Percentiles rank a stretch among this genome's conserved stretches.
phyloP scores from a whole-genome alignment of 2,888 invertebrate genomes.

The Drosophila paramelanica region DNA sequence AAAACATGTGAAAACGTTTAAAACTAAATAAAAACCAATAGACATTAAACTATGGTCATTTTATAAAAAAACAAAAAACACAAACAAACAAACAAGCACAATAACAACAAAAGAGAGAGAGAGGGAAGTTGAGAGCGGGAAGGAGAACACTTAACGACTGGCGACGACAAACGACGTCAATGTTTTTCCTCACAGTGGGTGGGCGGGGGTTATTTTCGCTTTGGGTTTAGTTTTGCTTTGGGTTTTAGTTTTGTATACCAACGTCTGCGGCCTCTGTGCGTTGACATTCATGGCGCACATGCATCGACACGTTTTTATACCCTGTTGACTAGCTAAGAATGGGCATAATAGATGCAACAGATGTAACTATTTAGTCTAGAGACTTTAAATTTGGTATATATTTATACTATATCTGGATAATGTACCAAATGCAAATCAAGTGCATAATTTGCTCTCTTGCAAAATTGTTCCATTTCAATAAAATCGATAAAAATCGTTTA shows the following conservation, averaged over 20 bases:
- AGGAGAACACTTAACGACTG: conserved; percentile 14
- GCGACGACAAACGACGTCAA: conserved; percentile 22
- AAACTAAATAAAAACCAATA: conserved; percentile 54
- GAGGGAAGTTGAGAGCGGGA: not conserved
- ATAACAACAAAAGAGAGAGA: conserved; percentile 4
- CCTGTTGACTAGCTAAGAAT: not conserved
- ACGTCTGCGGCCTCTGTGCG: conserved; percentile 27
- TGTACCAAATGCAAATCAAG: too few relatives aligned
- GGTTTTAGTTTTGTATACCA: conserved; percentile 18
- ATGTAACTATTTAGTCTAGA: too few relatives aligned
- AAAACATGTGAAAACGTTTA: conserved; percentile 65
- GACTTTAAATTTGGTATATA: too few relatives aligned
- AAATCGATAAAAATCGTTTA: too few relatives aligned
- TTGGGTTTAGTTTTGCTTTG: conserved; percentile 26
- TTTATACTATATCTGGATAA: too few relatives aligned
- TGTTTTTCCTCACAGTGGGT: conserved; percentile 14
- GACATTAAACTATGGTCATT: conserved; percentile 28
- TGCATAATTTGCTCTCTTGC: too few relatives aligned
- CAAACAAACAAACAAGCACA: not conserved
- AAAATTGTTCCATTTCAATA: too few relatives aligned
- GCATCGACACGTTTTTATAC: conserved; percentile 68
- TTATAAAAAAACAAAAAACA: conserved; percentile 15
- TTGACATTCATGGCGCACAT: conserved; percentile 72
- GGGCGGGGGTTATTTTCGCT: conserved; percentile 1
- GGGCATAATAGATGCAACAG: not conserved